These are phyloP conservation scores for Crocidura indochinensis DNA, from an alignment of 2,797 vertebrate genomes.

Conservation along the genomic window DNA sequence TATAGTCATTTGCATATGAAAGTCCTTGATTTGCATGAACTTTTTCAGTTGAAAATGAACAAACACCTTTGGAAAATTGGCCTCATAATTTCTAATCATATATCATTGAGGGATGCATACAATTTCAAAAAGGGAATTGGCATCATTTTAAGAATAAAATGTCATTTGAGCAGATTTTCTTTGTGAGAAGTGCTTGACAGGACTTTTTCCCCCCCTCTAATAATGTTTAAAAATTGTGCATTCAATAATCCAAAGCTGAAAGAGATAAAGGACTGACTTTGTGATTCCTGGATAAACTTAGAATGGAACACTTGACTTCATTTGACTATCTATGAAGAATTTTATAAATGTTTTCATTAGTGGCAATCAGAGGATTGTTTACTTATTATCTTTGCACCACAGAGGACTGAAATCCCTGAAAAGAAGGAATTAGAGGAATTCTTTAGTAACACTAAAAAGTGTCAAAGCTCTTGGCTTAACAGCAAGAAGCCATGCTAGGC, in stretches of 20 bases:
- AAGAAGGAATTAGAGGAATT: neutral
- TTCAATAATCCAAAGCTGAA: constrained; percentile 56
- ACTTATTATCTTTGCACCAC: constrained; percentile 61
- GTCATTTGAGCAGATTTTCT: constrained; percentile 80
- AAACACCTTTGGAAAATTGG: constrained; percentile 80
- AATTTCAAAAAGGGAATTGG: constrained; percentile 70
- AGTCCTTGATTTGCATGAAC: constrained; percentile 81
- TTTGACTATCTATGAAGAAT: constrained; percentile 16
- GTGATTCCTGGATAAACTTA: constrained; percentile 26
- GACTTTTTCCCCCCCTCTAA: constrained; percentile 67
- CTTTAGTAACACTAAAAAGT: constrained; percentile 11
- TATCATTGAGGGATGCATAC: constrained; percentile 64
- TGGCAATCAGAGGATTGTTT: constrained; percentile 62
- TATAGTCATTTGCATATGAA: constrained; percentile 84
- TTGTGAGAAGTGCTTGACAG: constrained; percentile 66
- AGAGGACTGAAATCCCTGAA: constrained; percentile 43
- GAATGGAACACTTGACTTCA: constrained; percentile 58
- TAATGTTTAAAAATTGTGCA: constrained; percentile 76
- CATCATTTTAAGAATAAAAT: constrained; percentile 68
- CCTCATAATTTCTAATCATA: constrained; percentile 84
- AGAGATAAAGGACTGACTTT: constrained; percentile 46
- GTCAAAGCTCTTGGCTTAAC: constrained; percentile 49
- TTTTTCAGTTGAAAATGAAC: constrained; percentile 78
- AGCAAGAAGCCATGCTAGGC: neutral
- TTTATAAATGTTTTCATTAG: constrained; percentile 66